phyloP scores from a whole-genome alignment of 2,888 invertebrate species.

The Dyspetes luteomarginatus region DNA sequence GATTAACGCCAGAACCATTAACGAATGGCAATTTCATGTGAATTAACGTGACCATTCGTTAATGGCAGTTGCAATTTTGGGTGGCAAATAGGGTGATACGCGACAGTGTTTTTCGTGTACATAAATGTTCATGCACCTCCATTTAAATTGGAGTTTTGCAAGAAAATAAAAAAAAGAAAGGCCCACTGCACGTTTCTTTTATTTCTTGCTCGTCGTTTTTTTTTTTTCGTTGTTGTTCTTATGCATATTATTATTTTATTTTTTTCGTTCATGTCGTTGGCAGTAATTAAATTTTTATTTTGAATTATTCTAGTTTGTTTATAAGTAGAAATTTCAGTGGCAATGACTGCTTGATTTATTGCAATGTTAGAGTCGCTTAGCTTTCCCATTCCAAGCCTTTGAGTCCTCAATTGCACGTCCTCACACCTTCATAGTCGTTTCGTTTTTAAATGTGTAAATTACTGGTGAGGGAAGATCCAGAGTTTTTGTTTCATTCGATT shows the following conservation, averaged over 20 bases:
- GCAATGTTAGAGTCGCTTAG: neutral
- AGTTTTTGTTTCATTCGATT: neutral
- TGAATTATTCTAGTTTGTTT: neutral
- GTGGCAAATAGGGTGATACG: neutral
- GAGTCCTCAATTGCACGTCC: slow-evolving; percentile 35
- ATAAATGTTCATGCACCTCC: neutral
- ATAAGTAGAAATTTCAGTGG: slow-evolving; percentile 11
- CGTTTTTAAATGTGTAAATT: neutral
- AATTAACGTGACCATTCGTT: slow-evolving; percentile 8
- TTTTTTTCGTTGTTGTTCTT: slow-evolving; percentile 65
- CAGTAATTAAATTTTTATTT: slow-evolving; percentile 61
- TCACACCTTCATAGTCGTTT: neutral
- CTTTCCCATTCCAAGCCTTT: neutral
- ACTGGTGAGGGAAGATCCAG: neutral
- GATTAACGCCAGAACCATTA: slow-evolving; percentile 22
- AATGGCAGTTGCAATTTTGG: neutral
- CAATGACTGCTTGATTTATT: slow-evolving; percentile 2
- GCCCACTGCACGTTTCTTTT: slow-evolving; percentile 47
- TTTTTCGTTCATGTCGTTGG: slow-evolving; percentile 49
- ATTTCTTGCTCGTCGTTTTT: slow-evolving; percentile 52
- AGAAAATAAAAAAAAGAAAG: neutral
- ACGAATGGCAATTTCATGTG: slow-evolving; percentile 24
- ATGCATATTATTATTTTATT: slow-evolving; percentile 57
- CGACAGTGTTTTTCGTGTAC: neutral
- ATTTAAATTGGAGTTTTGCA: neutral